phyloP scores from a whole-genome alignment of 2,797 vertebrate genomes.

The Rhinogobio ventralis region DNA sequence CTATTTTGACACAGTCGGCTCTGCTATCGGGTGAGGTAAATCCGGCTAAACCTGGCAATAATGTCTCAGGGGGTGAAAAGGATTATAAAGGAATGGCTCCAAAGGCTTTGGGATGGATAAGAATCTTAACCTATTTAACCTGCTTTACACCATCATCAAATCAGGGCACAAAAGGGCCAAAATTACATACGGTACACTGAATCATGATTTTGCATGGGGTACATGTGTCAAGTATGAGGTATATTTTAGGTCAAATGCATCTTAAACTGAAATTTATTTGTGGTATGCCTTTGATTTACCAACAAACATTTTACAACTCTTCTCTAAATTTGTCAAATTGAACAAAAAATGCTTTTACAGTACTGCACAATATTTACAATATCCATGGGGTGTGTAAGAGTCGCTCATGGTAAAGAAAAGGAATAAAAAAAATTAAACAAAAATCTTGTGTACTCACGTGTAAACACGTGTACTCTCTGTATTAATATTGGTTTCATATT shows the following conservation, averaged over 20 bases:
- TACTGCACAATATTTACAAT: background rate
- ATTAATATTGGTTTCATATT: background rate
- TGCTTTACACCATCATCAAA: slow-evolving; percentile 82
- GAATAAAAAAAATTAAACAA: background rate
- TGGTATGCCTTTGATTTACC: background rate
- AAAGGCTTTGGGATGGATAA: slow-evolving; percentile 82
- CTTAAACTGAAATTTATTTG: background rate
- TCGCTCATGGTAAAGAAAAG: background rate
- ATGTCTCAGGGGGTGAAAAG: slow-evolving; percentile 83
- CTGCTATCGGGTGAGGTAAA: slow-evolving; percentile 71
- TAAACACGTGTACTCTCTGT: background rate
- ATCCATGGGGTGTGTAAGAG: background rate
- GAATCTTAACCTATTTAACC: slow-evolving; percentile 88
- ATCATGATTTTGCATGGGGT: background rate
- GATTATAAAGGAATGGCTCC: slow-evolving; percentile 80
- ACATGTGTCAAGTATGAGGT: background rate
- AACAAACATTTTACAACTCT: background rate
- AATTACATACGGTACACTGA: slow-evolving; percentile 19
- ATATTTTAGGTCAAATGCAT: background rate
- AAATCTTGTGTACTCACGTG: too few species aligned
- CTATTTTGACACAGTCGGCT: slow-evolving; percentile 64
- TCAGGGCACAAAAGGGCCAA: slow-evolving; percentile 69
- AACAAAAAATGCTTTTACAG: background rate
- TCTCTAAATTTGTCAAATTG: background rate
- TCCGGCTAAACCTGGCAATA: slow-evolving; percentile 77